A percentile compares a stretch with the other conserved stretches of the same genome.
Conservation (phyloP, 2,113 vertebrate genomes). For the crab-eating macaque (Macaca fascicularis) region DNA sequence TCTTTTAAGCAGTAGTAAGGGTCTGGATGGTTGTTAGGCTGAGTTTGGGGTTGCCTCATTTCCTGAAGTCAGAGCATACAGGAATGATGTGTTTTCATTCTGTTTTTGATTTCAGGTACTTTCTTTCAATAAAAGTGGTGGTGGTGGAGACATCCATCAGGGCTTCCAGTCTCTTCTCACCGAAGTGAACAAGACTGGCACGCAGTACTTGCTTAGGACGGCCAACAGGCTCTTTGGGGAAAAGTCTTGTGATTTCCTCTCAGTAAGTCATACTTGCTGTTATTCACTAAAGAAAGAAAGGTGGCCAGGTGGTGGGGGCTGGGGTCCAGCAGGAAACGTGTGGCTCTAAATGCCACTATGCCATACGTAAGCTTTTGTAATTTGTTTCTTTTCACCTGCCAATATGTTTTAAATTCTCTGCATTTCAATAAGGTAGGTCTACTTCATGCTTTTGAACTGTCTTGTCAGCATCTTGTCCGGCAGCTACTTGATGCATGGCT, state of each 20-base stretch:
- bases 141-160: constrained; percentile 80
- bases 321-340: fast-evolving
- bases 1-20: neutral
- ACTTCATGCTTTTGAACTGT: neutral
- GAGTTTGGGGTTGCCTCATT: neutral
- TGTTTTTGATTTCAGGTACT: constrained; percentile 84
- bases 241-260: constrained; percentile 85
- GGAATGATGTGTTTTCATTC: neutral
- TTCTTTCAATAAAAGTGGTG: constrained; percentile 80
- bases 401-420: neutral
- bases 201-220: constrained; percentile 88
- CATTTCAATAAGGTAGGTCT: neutral
- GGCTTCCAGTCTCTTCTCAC: constrained; percentile 85
- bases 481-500: neutral
- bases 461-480: too few relatives aligned
- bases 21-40: neutral
- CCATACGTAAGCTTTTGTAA: neutral
- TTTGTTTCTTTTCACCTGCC: neutral
- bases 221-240: constrained; percentile 95
- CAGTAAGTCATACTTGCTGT: constrained; percentile 81
- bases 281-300: neutral
- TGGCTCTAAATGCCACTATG: neutral
- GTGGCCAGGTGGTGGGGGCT: fast-evolving
- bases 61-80: neutral
- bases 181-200: constrained; percentile 86